Base-by-base conservation (phyloP, 2,888 invertebrate genomes). In the Dryococelus australis region DNA sequence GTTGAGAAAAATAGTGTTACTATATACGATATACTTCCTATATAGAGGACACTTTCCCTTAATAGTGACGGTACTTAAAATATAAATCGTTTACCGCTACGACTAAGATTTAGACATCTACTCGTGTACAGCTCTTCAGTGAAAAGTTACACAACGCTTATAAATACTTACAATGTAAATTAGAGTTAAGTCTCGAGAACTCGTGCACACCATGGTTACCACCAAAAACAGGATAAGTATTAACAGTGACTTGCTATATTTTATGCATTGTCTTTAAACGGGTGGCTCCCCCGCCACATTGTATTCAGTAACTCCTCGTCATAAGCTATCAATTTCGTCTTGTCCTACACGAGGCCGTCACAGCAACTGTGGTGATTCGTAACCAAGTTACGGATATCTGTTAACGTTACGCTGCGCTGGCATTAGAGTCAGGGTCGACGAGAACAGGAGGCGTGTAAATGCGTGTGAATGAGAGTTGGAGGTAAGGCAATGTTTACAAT, bases 1-100 rank as follows among this genome's bases (percentile, higher is more conserved):
- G 88, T 86, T 85, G 87, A 86, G 87, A 85, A 87, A 88, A 88
- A 88, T 87, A 88, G 87, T 85, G 83, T 83, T 87, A 53, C 81
- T 86, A 86, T 51, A 86, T 87, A 83, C 83, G 83, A 83, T 83
- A 28, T 35, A 28, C 83, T 35, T 28, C 83, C 83, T 35, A 83
- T 83, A 43, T 83, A 83, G 28, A 83, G 83, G 43, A 83, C 83
- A 83, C 83, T 83, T 83, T 83, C 83, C 28, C 10, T 24, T 83
- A 83, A 83, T 83, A 65, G 65, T 65, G 65, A 65, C n/a, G 65
- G 65, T 65, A 65, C 65, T 65, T 65, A 65, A 65, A 65, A 65
- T 65, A 65, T 65, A 65, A n/a, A 65, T 65, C 65, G 65, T 65
- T 65, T 24, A 65, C 6, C 65, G 16, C 65, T 65, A 65, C n/a